Percentiles rank a stretch among this genome's conserved stretches.
phyloP scores from a whole-genome alignment of 2,113 vertebrate genomes.

The Entosphenus tridentatus region DNA sequence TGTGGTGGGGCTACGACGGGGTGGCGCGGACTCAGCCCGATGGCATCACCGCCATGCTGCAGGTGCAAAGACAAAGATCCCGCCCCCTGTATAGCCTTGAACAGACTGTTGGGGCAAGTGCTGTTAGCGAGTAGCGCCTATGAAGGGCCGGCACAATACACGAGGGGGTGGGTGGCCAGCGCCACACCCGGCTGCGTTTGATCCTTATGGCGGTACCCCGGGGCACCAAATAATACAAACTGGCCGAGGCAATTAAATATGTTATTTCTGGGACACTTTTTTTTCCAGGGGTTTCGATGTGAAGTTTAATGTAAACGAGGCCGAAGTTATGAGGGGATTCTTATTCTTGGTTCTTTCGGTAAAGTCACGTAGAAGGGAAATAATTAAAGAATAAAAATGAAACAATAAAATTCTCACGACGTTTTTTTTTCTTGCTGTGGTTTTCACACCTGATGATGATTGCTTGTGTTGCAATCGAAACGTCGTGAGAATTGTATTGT shows the following conservation, averaged over 20 bases:
- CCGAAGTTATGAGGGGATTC: too few relatives aligned
- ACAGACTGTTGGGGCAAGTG: neutral
- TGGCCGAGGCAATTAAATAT: conserved; percentile 12
- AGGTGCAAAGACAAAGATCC: conserved; percentile 25
- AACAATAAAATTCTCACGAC: too few relatives aligned
- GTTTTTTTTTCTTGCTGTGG: too few relatives aligned
- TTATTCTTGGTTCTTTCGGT: too few relatives aligned
- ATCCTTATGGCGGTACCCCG: neutral
- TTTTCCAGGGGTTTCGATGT: too few relatives aligned
- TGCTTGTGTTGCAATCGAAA: too few relatives aligned
- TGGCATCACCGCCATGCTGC: conserved; percentile 63
- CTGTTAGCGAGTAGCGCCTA: neutral
- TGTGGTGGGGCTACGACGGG: conserved; percentile 86
- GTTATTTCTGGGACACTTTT: too few relatives aligned
- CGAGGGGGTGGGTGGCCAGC: neutral
- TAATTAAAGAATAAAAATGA: too few relatives aligned
- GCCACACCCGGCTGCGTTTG: neutral
- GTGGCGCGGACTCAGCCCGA: conserved; percentile 51
- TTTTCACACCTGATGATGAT: too few relatives aligned
- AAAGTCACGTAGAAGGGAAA: too few relatives aligned
- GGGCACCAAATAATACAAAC: conserved; percentile 16
- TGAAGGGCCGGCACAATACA: neutral
- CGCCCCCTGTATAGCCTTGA: neutral
- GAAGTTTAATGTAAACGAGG: too few relatives aligned
- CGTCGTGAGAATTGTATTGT: too few relatives aligned